Percentiles rank a stretch among this genome's conserved stretches.
Conservation (phyloP, 2,113 vertebrate species). For the Oophaga pumilio region DNA sequence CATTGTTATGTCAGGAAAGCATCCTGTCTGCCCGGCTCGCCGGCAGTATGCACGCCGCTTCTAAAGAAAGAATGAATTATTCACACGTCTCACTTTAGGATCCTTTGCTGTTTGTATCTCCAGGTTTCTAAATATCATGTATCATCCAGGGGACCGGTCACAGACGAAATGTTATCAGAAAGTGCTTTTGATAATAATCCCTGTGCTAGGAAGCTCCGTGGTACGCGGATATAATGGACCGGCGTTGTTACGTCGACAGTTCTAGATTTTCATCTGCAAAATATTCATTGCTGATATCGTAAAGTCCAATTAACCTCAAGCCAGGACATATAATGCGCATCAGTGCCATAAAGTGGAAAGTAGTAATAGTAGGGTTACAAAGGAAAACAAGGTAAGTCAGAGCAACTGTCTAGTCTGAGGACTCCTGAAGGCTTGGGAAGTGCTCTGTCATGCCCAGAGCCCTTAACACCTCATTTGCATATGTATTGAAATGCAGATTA, state of each 20-base stretch:
- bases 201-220: background rate
- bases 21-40: slow-evolving; percentile 29
- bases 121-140: background rate
- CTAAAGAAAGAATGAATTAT: slow-evolving; percentile 15
- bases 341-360: no score
- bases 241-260: background rate
- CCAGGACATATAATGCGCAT: background rate
- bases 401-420: background rate
- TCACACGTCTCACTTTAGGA: background rate
- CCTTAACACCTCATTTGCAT: no score
- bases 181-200: background rate
- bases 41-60: background rate
- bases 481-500: no score
- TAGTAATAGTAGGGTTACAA: no score
- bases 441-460: no score
- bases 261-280: no score
- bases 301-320: background rate
- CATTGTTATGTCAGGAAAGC: slow-evolving; percentile 26
- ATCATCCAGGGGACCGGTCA: slow-evolving; percentile 1
- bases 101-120: slow-evolving; percentile 16
- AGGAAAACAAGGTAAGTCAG: background rate
- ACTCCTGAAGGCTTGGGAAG: no score
- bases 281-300: background rate
- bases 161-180: background rate
- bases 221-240: background rate